Percentiles rank a stretch among this genome's conserved stretches.
Evolutionary conservation across 1,140 invertebrate genomes (phyloP).

Genomic region (Drosophila elegans): DNA sequence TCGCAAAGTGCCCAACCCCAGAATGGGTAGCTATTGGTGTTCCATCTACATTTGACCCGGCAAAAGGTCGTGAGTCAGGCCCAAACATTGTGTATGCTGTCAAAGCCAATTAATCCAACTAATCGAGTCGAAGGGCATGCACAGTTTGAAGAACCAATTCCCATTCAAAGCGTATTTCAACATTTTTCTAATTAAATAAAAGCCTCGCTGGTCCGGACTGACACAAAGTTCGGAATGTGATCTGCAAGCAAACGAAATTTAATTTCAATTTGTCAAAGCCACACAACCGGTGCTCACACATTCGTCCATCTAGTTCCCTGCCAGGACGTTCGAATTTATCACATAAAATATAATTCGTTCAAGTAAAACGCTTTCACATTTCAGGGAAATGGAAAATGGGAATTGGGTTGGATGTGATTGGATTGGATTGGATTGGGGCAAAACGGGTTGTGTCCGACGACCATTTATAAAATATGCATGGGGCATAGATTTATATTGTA

Average conservation of each 20-base stretch:
- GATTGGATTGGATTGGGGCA: background rate
- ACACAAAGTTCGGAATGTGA: conserved; percentile 51
- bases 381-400: conserved; percentile 23
- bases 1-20: background rate
- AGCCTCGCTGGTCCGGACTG: conserved; percentile 27
- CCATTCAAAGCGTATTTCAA: conserved; percentile 43
- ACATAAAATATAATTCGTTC: conserved; percentile 67
- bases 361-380: conserved; percentile 57
- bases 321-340: conserved; percentile 68
- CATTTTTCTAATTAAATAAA: conserved; percentile 58
- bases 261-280: conserved; percentile 66
- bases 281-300: conserved; percentile 31
- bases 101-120: conserved; percentile 42
- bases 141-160: conserved; percentile 29
- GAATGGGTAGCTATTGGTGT: background rate
- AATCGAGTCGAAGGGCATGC: conserved; percentile 36
- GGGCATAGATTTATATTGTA: conserved; percentile 74
- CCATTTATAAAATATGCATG: conserved; percentile 70
- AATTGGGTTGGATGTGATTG: conserved; percentile 5
- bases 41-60: conserved; percentile 6
- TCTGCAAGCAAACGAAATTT: conserved; percentile 62
- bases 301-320: conserved; percentile 21
- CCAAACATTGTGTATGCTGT: conserved; percentile 14
- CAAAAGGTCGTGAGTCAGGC: conserved; percentile 7
- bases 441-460: conserved; percentile 15